Conservation (phyloP, 2,113 vertebrate genomes). For the Brachyhypopomus gauderio region DNA sequence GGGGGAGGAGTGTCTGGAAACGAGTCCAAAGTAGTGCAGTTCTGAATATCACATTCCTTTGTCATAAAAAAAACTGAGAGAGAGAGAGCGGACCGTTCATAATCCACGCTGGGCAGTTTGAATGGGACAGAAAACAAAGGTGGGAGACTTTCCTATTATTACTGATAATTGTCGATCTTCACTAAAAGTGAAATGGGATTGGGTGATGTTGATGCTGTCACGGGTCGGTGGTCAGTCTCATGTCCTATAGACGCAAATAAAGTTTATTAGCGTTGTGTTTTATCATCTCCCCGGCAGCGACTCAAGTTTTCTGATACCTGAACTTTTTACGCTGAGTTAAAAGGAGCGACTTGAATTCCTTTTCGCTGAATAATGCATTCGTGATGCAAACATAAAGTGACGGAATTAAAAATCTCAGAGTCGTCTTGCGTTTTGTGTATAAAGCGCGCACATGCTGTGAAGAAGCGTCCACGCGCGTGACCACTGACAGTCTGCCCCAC, state of each 20-base stretch:
- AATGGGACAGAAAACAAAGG: slow-evolving; percentile 58
- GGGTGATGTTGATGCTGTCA: background rate
- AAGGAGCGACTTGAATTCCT: too few relatives aligned
- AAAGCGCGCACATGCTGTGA: too few relatives aligned
- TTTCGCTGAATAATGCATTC: too few relatives aligned
- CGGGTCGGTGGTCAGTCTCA: background rate
- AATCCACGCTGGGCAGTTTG: slow-evolving; percentile 47
- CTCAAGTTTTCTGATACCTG: too few relatives aligned
- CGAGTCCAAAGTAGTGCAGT: slow-evolving; percentile 53
- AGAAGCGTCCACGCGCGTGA: too few relatives aligned
- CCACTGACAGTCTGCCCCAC: slow-evolving; percentile 13
- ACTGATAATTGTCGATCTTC: background rate
- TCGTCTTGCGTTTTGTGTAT: too few relatives aligned
- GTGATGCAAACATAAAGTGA: too few relatives aligned
- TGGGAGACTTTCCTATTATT: slow-evolving; percentile 44
- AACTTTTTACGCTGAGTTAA: too few relatives aligned
- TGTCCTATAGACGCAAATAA: too few relatives aligned
- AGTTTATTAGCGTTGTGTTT: too few relatives aligned
- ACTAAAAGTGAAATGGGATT: background rate
- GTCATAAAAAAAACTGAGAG: slow-evolving; percentile 59
- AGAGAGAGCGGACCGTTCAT: slow-evolving; percentile 21
- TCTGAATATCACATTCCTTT: slow-evolving; percentile 66
- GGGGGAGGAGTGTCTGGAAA: slow-evolving; percentile 56
- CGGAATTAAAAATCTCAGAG: too few relatives aligned
- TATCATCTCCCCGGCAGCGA: too few relatives aligned